phyloP scores from a whole-genome alignment of 2,888 invertebrate genomes.

The Poecilus cupreus region DNA sequence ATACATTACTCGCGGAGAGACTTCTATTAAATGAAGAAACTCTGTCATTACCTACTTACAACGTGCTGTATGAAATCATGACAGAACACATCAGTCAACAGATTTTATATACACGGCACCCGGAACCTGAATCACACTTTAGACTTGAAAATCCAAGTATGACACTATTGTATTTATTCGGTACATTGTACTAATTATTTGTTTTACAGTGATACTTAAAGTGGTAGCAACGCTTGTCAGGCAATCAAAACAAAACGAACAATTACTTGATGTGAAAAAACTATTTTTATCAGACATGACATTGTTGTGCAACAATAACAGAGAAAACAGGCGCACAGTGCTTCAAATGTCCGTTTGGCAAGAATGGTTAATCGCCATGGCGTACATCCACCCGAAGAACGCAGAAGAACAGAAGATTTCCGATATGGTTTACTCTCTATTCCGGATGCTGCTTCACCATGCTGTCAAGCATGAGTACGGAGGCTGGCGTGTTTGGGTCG shows the following conservation, averaged over 20 bases:
- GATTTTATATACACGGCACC: slow-evolving; percentile 93
- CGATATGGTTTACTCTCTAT: slow-evolving; percentile 98
- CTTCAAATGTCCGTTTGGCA: slow-evolving; percentile 99
- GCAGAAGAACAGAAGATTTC: slow-evolving; percentile 97
- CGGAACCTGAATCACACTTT: slow-evolving; percentile 96
- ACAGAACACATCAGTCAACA: slow-evolving; percentile 98
- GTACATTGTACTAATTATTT: slow-evolving; percentile 55
- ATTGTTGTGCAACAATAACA: slow-evolving; percentile 95
- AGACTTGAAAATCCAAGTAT: slow-evolving; percentile 96
- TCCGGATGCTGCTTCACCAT: slow-evolving; percentile 98
- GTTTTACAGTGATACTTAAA: slow-evolving; percentile 92
- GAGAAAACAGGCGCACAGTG: slow-evolving; percentile 97
- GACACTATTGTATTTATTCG: slow-evolving; percentile 67
- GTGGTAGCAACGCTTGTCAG: slow-evolving; percentile 97
- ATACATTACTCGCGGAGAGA: slow-evolving; percentile 95
- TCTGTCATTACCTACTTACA: slow-evolving; percentile 95
- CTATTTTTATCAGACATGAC: slow-evolving; percentile 99
- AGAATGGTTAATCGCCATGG: slow-evolving; percentile 99
- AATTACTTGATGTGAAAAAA: slow-evolving; percentile 94
- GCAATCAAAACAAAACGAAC: slow-evolving; percentile 96
- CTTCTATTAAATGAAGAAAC: slow-evolving; percentile 92
- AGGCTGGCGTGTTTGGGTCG: slow-evolving; percentile 99
- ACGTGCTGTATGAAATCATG: slow-evolving; percentile 98
- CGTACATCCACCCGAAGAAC: slow-evolving; percentile 97
- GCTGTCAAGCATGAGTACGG: slow-evolving; percentile 99